Base-by-base conservation (phyloP, 2,888 invertebrate species). In the Mythimna lalbum region DNA sequence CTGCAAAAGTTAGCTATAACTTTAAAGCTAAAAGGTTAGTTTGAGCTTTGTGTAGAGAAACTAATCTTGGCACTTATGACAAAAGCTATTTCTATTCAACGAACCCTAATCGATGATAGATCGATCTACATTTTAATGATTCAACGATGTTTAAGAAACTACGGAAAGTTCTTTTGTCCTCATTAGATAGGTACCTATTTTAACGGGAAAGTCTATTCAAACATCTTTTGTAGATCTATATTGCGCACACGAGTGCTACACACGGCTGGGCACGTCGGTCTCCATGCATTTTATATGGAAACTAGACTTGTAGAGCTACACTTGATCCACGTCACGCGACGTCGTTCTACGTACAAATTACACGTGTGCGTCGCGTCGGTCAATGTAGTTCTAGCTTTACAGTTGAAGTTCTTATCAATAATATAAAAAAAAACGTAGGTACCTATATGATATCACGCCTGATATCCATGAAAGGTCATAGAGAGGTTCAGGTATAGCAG, bases 11-110 rank as follows among this genome's bases (percentile, higher is more conserved):
- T 36, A 19, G 17, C 5, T 3, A 2, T 3, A 3, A 4, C 5
- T 3, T 27, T 3, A 3, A 4, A 27, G 6, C 43, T 36, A 47
- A 36, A n/a, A 36, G 19, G 33, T 27, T 53, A 74, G n/a, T 43
- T 74, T 52, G 39, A 17, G 14, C 7, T 75, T 36, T 66, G 21
- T 31, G 27, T 39, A 31, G 36, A 10, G 63, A 31, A 73, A 17
- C 10, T 36, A 66, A 53, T 75, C 43, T 36, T 36, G 75, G 27
- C 27, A 47, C 52, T 14, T 43, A 65, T 27, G n/a, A n/a, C 33
- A 7, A 43, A n/a, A 33, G 43, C n/a, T 75, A 70, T 76, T 76
- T 69, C 19, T n/a, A 33, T 57, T 57, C 21, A 43, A 59, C 21
- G 27, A 63, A 69, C 63, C 21, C 33, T 27, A n/a, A 55, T 57